Evolutionary conservation across 2,888 invertebrate species (phyloP), one percentile per base, ranked within the genome.

Genomic region (Zaprionus bogoriensis): DNA sequence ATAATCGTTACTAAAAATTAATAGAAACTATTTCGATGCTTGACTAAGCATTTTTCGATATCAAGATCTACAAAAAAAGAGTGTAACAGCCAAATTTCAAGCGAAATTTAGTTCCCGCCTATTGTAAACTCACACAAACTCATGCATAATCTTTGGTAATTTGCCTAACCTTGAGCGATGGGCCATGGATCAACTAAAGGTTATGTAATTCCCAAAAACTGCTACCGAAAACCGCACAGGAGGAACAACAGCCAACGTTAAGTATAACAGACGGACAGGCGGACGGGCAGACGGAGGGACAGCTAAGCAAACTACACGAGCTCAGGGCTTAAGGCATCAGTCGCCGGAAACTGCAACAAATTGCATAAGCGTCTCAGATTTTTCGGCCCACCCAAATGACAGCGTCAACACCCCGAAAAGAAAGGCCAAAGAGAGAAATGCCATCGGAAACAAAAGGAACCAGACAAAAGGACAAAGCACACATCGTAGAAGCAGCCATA

Each of bases 331-430:
- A 53, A 22, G 10, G 44, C 36, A 53, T 46, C 38, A 47, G 51
- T 46, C 19, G 52, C 47, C 54, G 71, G 54, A 65, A 78, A 81
- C 86, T 81, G 83, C 83, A 82, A 73, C 82, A 76, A 87, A 82
- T 82, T 82, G 87, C 82, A 83, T 82, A 87, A 87, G 70, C 41
- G 66, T 62, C 61, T 55, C 38, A 48, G 54, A 75, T 65, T 77
- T 77, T 47, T 65, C 78, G 79, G 77, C 72, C 78, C 87, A 79
- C 82, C 74, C 72, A 72, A 57, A 76, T 53, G 62, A 76, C 53
- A 54, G 61, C 28, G n/a, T 25, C 55, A 36, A 36, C 80, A 38
- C 46, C 74, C 52, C 36, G 61, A 22, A 39, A 17, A 58, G 47
- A 45, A 46, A 45, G 6, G 30, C 42, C 10, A 67, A 47, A 58